A percentile compares a stretch with the other conserved stretches of the same genome.
These are phyloP conservation scores for Mesorhabditis spiculigera DNA, from an alignment of 2,888 invertebrate species.

Conservation along the genomic window DNA sequence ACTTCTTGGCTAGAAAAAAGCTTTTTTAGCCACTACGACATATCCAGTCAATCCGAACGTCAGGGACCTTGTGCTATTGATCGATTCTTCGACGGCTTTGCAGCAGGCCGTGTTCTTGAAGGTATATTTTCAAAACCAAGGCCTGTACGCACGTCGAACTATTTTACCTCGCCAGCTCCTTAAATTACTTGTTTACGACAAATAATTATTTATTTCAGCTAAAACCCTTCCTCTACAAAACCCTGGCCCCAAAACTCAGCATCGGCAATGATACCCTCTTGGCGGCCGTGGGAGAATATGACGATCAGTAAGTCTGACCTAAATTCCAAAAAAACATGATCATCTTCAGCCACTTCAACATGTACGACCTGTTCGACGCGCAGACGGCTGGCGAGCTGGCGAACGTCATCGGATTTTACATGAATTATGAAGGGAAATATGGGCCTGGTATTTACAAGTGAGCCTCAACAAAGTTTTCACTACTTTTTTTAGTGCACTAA, in stretches of 20 bases:
- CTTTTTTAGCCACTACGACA: neutral
- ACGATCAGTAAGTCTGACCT: neutral
- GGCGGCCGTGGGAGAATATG: neutral
- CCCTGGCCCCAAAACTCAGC: neutral
- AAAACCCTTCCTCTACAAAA: neutral
- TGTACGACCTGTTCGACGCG: neutral
- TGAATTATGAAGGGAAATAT: neutral
- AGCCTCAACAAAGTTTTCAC: neutral
- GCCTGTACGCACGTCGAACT: too few relatives aligned
- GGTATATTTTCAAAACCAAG: too few relatives aligned
- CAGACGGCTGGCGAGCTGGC: neutral
- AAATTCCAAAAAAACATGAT: neutral
- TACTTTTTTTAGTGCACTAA: neutral
- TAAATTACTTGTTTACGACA: too few relatives aligned
- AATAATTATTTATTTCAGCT: too few relatives aligned
- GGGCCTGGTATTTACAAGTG: neutral
- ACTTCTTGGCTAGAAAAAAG: too few relatives aligned
- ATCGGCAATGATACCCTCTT: neutral
- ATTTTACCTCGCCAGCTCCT: too few relatives aligned
- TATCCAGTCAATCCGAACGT: neutral
- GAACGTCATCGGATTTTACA: neutral
- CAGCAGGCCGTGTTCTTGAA: neutral
- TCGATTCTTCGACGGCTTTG: neutral
- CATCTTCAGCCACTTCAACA: constrained; percentile 3
- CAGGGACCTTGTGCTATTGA: neutral